phyloP scores from a whole-genome alignment of 2,888 invertebrate genomes.

The Seira musarum region DNA sequence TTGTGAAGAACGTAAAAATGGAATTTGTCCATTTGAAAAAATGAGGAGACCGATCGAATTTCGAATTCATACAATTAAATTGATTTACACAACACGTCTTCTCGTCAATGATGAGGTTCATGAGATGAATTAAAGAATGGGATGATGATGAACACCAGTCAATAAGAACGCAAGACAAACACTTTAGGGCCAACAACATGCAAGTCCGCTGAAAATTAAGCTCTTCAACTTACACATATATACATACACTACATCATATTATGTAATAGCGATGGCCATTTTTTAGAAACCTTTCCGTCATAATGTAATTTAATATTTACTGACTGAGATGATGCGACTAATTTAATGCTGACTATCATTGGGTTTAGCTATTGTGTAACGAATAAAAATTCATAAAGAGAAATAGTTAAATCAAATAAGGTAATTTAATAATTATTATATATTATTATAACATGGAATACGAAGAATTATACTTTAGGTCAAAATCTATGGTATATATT shows the following conservation, averaged over 20 bases:
- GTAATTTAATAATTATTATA: conserved; percentile 10
- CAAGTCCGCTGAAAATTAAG: conserved; percentile 7
- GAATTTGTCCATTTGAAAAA: not conserved
- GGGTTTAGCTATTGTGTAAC: not conserved
- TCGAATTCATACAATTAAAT: not conserved
- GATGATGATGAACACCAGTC: not conserved
- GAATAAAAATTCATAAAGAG: conserved; percentile 2
- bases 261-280: not conserved
- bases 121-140: not conserved
- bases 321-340: not conserved
- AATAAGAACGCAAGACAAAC: conserved; percentile 3
- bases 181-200: not conserved
- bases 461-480: conserved; percentile 32
- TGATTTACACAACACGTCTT: not conserved
- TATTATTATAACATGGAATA: conserved; percentile 37
- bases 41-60: not conserved
- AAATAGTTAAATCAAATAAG: conserved; percentile 1
- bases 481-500: conserved; percentile 23
- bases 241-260: not conserved
- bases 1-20: not conserved
- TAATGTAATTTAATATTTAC: not conserved
- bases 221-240: conserved; percentile 4
- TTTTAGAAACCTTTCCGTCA: not conserved
- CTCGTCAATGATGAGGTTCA: not conserved
- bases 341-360: not conserved